These are phyloP conservation scores for Rhadina sibilatrix DNA, from an alignment of 2,113 vertebrate genomes.

Conservation along the genomic window DNA sequence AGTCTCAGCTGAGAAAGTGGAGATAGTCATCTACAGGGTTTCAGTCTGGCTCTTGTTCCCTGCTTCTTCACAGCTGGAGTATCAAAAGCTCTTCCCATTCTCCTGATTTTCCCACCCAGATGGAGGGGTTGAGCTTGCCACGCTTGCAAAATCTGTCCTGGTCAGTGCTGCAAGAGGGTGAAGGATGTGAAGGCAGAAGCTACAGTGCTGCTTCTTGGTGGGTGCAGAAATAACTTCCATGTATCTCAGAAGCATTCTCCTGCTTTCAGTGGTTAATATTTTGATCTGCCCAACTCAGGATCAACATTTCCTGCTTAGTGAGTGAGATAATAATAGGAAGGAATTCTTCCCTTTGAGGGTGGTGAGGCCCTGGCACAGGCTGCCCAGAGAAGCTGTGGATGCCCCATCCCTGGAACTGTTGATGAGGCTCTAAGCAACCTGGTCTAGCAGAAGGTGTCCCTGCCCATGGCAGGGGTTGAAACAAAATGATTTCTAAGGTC, in stretches of 20 bases:
- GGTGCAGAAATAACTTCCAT: not conserved
- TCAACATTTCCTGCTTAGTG: not conserved
- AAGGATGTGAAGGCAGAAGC: not conserved
- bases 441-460: not conserved
- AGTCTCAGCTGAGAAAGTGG: not conserved
- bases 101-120: not conserved
- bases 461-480: not conserved
- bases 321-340: not conserved
- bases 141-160: accelerated
- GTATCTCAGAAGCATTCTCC: not conserved
- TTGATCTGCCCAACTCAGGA: not conserved
- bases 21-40: not conserved
- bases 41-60: not conserved
- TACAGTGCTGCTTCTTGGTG: not conserved
- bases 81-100: not conserved
- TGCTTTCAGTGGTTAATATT: not conserved
- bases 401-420: not conserved
- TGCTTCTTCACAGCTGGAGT: not conserved
- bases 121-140: not conserved
- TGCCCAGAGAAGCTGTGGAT: not conserved
- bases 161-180: not conserved
- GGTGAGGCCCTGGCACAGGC: not conserved
- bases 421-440: not conserved
- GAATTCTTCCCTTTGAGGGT: not conserved
- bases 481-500: not conserved